phyloP scores from a whole-genome alignment of 2,113 vertebrate species.

The Myrmecophaga tridactyla region DNA sequence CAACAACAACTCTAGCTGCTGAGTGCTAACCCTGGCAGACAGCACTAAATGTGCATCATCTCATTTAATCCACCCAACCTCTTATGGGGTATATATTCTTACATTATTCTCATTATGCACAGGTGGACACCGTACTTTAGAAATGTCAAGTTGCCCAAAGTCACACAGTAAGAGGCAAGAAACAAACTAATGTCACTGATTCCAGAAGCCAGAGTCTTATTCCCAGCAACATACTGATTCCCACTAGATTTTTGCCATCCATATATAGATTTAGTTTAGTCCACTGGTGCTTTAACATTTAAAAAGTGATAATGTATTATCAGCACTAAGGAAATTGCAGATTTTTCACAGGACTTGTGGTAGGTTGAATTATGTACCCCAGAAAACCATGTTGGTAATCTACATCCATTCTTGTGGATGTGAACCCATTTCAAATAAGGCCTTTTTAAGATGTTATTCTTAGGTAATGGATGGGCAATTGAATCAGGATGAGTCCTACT shows the following conservation, averaged over 20 bases:
- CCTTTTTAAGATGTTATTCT: no score
- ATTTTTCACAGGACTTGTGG: neutral
- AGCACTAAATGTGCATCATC: fast-evolving
- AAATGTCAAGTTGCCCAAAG: neutral
- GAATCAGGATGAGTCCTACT: no score
- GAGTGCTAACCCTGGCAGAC: neutral
- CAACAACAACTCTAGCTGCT: neutral
- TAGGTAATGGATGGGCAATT: no score
- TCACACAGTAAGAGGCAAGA: neutral
- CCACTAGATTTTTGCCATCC: neutral
- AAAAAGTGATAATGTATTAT: neutral
- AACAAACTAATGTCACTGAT: no score
- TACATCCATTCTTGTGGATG: no score
- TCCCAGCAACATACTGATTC: no score
- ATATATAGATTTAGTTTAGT: neutral
- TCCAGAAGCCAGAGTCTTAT: neutral
- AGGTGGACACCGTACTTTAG: neutral
- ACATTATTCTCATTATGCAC: neutral
- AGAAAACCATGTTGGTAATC: no score
- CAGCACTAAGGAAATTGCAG: neutral
- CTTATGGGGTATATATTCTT: neutral
- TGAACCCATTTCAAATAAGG: no score
- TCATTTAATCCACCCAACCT: neutral
- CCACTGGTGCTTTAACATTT: neutral
- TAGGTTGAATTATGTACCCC: no score